A percentile compares a stretch with the other conserved stretches of the same genome.
These are phyloP conservation scores for Timandra comae DNA, from an alignment of 2,888 invertebrate species.

Conservation along the genomic window DNA sequence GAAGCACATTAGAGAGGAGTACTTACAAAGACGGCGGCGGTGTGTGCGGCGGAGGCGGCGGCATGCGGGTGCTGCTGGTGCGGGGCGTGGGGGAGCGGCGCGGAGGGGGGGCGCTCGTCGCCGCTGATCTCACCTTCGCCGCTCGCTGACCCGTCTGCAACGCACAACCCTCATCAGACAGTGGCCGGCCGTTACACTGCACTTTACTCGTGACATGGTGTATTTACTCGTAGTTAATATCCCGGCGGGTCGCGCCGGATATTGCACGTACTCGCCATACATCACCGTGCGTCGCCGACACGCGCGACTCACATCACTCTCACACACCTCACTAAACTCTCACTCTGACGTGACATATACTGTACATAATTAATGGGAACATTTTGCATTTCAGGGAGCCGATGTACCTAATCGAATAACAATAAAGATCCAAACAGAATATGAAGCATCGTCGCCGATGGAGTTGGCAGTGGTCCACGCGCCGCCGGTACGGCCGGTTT, in stretches of 20 bases:
- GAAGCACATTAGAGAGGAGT: no score
- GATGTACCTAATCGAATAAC: no score
- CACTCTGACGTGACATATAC: not conserved
- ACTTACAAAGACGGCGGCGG: conserved; percentile 46
- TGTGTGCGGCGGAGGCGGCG: conserved; percentile 34
- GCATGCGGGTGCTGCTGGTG: conserved; percentile 34
- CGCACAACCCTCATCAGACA: not conserved
- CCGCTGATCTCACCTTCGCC: conserved; percentile 63
- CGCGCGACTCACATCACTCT: not conserved
- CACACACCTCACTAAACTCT: not conserved
- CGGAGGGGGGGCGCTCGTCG: conserved; percentile 56
- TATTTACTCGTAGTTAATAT: no score
- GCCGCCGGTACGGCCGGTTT: no score
- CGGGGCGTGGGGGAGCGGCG: conserved; percentile 42
- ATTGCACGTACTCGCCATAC: conserved; percentile 38
- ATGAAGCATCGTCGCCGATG: no score
- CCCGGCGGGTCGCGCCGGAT: conserved; percentile 31
- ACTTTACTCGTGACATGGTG: not conserved
- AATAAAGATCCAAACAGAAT: no score
- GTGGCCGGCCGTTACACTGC: not conserved
- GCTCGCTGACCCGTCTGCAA: conserved; percentile 64
- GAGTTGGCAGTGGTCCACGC: no score
- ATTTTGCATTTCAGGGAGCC: no score
- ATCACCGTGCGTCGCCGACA: conserved; percentile 5
- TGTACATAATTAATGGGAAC: no score